Evolutionary conservation across 2,888 invertebrate genomes (phyloP), one percentile per base, ranked within the genome.

Genomic region (Sphinx pinastri): DNA sequence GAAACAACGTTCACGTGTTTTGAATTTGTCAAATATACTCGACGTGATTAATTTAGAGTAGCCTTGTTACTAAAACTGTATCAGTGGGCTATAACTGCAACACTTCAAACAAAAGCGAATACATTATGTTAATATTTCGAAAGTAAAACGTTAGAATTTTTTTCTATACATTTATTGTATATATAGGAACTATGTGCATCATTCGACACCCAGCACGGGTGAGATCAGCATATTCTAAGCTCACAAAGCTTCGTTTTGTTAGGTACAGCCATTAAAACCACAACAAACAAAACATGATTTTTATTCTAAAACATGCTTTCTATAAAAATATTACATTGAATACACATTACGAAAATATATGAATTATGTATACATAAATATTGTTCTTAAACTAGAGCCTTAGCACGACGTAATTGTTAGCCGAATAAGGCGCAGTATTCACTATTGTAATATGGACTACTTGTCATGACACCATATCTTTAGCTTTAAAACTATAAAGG

Each of bases 271-370:
- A 91, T 85, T 89, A 89, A 94, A 94, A 94, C 92, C 88, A 93
- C 91, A 88, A 88, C 90, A 88, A 93, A 93, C 92, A 93, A 92
- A 93, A 92, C 89, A 92, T 87, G 76, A 81, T 83, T 79, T 92
- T 92, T 93, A 92, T 92, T 92, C 84, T 86, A 87, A 83, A 88
- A 91, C 93, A 93, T 92, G 92, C 92, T 85, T 80, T 74, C 80
- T 84, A 81, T 81, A 84, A 88, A 88, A 87, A 83, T 81, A 81
- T 81, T 86, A 88, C 84, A 86, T 76, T 75, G 79, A 85, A 82
- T 84, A 84, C 73, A 82, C 75, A 74, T 79, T 84, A 84, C 71
- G 75, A 86, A 86, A 86, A 83, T 84, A 82, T 81, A 79, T 79
- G 69, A 76, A 79, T 82, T 81, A 79, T 86, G 47, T 70, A 49